Percentiles rank a stretch among this genome's conserved stretches.
Evolutionary conservation across 2,797 vertebrate genomes (phyloP).

Genomic region (Crenuchus spilurus): DNA sequence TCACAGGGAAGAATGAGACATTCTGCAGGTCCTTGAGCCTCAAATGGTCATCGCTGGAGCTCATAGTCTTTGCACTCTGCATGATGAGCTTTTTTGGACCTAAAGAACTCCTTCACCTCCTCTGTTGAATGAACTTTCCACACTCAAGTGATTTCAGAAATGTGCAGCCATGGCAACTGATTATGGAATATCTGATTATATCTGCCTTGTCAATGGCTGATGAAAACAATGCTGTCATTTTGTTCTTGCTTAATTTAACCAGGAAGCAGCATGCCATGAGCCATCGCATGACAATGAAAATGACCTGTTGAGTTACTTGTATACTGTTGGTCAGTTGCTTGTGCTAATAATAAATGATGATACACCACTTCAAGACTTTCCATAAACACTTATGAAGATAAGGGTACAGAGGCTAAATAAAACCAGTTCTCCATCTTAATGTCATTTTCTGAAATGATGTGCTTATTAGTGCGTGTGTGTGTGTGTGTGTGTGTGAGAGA

Average conservation of each 20-base stretch:
- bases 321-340: too few relatives aligned
- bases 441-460: not conserved
- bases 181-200: not conserved
- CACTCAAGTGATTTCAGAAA: not conserved
- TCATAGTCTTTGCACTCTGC: not conserved
- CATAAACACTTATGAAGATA: too few relatives aligned
- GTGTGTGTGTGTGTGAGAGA: too few relatives aligned
- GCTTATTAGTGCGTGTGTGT: too few relatives aligned
- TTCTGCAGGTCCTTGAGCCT: not conserved
- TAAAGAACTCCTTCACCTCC: not conserved
- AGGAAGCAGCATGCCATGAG: too few relatives aligned
- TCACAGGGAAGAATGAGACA: conserved; percentile 60
- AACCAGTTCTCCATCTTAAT: not conserved
- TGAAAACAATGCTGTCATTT: not conserved
- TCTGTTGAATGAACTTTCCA: not conserved
- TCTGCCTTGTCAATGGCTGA: not conserved
- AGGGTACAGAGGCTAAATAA: not conserved
- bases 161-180: not conserved
- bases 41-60: not conserved
- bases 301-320: too few relatives aligned
- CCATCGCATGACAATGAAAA: too few relatives aligned
- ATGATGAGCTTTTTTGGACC: not conserved
- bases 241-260: not conserved
- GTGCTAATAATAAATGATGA: too few relatives aligned
- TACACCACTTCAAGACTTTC: too few relatives aligned